Base-by-base conservation (phyloP, 1,140 invertebrate genomes). In the Drosophila pruinosa region DNA sequence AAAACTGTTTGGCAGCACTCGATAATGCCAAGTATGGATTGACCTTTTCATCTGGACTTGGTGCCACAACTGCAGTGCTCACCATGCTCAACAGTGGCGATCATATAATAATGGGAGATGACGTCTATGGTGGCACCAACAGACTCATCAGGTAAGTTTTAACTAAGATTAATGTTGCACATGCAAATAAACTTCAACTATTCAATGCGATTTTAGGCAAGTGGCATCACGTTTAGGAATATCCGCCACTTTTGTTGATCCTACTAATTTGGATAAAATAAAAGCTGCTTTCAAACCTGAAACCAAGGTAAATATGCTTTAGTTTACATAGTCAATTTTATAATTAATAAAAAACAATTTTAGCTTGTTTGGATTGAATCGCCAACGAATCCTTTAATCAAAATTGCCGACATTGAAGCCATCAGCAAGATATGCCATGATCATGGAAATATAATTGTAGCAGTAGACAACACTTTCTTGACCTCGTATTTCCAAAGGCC, bases 391-490 rank as follows among this genome's bases (percentile, higher is more conserved):
- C 99, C 99, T 0, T 93, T 97, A 0, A 91, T 99, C 76, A 98
- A 98, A 93, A 91, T 99, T 10, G 94, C 95, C 17, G 98, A 99
- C 91, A 98, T 99, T 65, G 93, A 94, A 72, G 95, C 94, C 2
- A 92, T 99, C 21, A 90, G 94, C 1, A 93, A 95, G 67, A 78
- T 95, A 21, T 93, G 94, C 93, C 2, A 94, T 94, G 68, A 72
- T 4, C 7, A 36, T 6, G 93, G 95, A 0, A 75, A 92, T 75
- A 94, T 98, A 36, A 93, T 99, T 74, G 91, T 99, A 14, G 96
- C 97, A 0, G 97, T 99, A 1, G 99, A 99, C 89, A 99, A 99
- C 91, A 99, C 98, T 3, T 99, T 99, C 91, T 93, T 99, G 56
- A 98, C 98, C 4, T 94, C 97, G n/a, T 99, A 98, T 90, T 96